A percentile compares a stretch with the other conserved stretches of the same genome.
These are phyloP conservation scores for Lanius ludovicianus DNA, from an alignment of 2,113 vertebrate species.

Conservation along the genomic window DNA sequence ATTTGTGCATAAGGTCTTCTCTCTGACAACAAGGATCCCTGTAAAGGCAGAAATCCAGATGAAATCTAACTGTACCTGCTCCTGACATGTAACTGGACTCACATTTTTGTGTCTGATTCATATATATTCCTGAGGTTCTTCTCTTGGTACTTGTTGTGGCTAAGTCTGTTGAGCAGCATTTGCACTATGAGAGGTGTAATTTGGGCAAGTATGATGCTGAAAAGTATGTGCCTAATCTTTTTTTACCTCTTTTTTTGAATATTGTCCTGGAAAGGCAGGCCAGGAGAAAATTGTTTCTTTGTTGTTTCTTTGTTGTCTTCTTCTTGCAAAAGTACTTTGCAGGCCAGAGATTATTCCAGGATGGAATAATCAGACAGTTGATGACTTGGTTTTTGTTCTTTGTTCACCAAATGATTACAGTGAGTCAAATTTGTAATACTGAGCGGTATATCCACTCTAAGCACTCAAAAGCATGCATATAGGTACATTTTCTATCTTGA, in stretches of 20 bases:
- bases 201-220: not conserved
- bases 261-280: not conserved
- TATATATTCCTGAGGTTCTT: not conserved
- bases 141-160: not conserved
- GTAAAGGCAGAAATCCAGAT: not conserved
- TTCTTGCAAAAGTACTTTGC: not conserved
- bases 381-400: not conserved
- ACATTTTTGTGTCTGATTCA: not conserved
- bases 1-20: not conserved
- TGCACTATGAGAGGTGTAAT: not conserved
- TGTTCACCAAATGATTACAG: not conserved
- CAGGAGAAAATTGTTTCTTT: not conserved
- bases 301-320: not conserved
- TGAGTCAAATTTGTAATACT: not conserved
- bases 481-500: not conserved
- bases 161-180: accelerated
- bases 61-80: not conserved
- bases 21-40: not conserved
- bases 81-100: not conserved
- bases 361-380: not conserved
- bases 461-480: not conserved
- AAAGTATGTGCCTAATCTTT: not conserved
- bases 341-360: not conserved
- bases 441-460: not conserved
- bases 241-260: not conserved